Evolutionary conservation across 2,797 vertebrate species (phyloP).

Genomic region (Xenops minutus): DNA sequence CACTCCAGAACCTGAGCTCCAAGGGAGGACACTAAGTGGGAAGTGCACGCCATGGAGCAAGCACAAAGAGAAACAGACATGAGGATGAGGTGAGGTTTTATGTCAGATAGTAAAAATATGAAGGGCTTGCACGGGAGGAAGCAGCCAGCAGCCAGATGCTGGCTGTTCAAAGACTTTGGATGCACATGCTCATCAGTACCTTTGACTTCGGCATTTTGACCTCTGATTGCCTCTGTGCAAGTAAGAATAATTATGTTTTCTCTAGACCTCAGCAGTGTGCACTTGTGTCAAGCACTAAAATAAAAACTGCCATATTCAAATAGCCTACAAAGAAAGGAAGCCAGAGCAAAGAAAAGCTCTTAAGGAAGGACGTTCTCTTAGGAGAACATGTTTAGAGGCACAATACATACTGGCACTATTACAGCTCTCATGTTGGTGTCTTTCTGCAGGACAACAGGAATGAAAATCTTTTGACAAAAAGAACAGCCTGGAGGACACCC

Average conservation of each 20-base stretch:
- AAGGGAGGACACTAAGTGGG: neutral
- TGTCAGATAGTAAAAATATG: accelerated
- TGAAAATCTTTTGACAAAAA: neutral
- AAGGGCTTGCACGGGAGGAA: neutral
- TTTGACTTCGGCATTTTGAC: neutral
- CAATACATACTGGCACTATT: neutral
- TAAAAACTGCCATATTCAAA: neutral
- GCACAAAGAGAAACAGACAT: neutral
- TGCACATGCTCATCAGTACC: neutral
- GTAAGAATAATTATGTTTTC: neutral
- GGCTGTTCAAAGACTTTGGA: neutral
- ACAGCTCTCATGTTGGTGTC: neutral
- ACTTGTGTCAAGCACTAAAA: neutral
- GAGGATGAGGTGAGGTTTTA: neutral
- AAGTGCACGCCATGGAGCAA: accelerated
- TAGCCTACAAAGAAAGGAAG: neutral
- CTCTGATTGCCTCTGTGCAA: neutral
- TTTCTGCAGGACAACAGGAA: neutral
- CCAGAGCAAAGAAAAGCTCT: neutral
- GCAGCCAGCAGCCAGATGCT: neutral
- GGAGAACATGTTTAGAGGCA: neutral
- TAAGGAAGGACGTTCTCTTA: neutral
- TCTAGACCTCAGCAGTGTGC: neutral
- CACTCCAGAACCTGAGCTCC: neutral
- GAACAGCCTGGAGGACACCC: neutral